phyloP scores from a whole-genome alignment of 2,888 invertebrate genomes.

The Trichogramma dendrolimi region DNA sequence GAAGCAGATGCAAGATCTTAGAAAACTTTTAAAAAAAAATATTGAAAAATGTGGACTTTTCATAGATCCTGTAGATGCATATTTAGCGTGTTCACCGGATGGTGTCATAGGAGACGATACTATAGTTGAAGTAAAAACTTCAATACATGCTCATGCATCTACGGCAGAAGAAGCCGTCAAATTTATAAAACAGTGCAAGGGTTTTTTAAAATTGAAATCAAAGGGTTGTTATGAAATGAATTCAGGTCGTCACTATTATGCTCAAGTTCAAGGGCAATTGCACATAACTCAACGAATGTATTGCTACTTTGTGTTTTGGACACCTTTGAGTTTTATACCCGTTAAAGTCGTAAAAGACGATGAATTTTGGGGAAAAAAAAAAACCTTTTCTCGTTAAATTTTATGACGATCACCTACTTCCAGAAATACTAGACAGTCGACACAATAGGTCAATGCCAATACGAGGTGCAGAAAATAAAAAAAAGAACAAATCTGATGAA shows the following conservation, averaged over 20 bases:
- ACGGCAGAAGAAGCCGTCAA: too few relatives aligned
- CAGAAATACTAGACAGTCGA: constrained; percentile 33
- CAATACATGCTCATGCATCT: too few relatives aligned
- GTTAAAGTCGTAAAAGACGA: constrained; percentile 27
- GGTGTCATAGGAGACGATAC: too few relatives aligned
- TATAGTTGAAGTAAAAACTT: too few relatives aligned
- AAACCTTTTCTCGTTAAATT: too few relatives aligned
- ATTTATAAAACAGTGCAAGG: neutral
- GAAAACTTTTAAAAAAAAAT: too few relatives aligned
- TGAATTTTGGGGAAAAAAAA: constrained; percentile 29
- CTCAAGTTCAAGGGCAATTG: constrained; percentile 34
- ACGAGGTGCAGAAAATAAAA: constrained; percentile 23
- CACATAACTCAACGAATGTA: constrained; percentile 33
- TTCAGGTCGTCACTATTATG: constrained; percentile 28
- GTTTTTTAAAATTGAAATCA: constrained; percentile 7
- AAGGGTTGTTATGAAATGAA: constrained; percentile 22
- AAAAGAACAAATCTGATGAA: too few relatives aligned
- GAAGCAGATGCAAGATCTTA: neutral
- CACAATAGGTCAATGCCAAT: constrained; percentile 19
- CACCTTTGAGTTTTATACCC: constrained; percentile 21
- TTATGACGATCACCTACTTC: too few relatives aligned
- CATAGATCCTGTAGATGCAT: too few relatives aligned
- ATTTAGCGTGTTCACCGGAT: too few relatives aligned
- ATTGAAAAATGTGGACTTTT: neutral
- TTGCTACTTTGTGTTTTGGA: too few relatives aligned